Percentiles rank a stretch among this genome's conserved stretches.
Evolutionary conservation across 2,888 invertebrate genomes (phyloP).

Genomic region (Myopa tessellatipennis): DNA sequence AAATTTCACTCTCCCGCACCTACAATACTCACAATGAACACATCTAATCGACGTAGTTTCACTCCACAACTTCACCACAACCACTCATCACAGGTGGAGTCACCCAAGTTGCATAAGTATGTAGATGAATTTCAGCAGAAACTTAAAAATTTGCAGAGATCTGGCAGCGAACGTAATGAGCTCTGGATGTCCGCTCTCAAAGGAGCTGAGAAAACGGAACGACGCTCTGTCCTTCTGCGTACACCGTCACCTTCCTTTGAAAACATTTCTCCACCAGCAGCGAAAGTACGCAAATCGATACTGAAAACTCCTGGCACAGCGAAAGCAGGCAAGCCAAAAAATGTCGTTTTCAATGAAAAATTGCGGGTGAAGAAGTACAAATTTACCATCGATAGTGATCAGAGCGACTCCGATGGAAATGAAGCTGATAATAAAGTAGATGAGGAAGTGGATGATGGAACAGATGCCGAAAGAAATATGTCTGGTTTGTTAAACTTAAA

Average conservation of each 20-base stretch:
- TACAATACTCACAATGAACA: constrained; percentile 24
- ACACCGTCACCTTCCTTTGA: constrained; percentile 7
- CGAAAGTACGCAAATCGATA: constrained; percentile 55
- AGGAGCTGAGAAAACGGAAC: constrained; percentile 44
- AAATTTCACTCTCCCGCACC: constrained; percentile 28
- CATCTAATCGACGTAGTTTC: not conserved
- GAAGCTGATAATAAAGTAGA: constrained; percentile 17
- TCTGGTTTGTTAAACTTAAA: not conserved
- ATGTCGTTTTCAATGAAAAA: constrained; percentile 60
- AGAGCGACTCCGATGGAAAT: constrained; percentile 44
- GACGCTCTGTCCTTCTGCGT: not conserved
- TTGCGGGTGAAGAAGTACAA: constrained; percentile 58
- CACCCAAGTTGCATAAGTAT: constrained; percentile 16
- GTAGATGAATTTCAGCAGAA: constrained; percentile 9
- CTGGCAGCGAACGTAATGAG: constrained; percentile 2
- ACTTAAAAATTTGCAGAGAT: constrained; percentile 3
- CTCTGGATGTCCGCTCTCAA: constrained; percentile 50
- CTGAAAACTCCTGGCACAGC: constrained; percentile 63
- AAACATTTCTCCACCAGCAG: constrained; percentile 19
- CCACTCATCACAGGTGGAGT: not conserved
- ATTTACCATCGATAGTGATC: constrained; percentile 54
- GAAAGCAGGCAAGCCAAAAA: constrained; percentile 49
- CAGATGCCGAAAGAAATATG: not conserved
- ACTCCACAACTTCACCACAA: not conserved
- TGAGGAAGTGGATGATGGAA: not conserved